Percentiles rank a stretch among this genome's conserved stretches.
phyloP scores from a whole-genome alignment of 2,797 vertebrate species.

The Todus mexicanus region DNA sequence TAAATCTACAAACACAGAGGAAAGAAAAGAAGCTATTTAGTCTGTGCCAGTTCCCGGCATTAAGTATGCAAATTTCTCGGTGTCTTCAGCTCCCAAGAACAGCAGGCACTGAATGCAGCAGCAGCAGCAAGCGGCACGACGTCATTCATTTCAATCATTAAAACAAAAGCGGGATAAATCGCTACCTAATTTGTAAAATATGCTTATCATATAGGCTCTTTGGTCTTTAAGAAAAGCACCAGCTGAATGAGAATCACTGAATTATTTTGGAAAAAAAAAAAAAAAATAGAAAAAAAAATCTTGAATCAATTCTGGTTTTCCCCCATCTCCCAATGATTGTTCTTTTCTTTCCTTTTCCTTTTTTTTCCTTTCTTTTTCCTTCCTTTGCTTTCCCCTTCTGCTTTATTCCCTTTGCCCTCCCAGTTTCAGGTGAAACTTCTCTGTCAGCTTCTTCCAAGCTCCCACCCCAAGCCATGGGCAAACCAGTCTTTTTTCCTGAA shows the following conservation, averaged over 20 bases:
- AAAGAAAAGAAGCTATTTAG: conserved; percentile 79
- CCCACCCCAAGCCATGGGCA: neutral
- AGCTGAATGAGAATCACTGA: conserved; percentile 84
- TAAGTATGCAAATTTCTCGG: conserved; percentile 85
- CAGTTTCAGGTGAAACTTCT: neutral
- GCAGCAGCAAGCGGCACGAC: conserved; percentile 75
- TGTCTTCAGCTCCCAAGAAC: conserved; percentile 86
- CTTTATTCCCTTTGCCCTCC: neutral
- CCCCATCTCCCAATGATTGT: conserved; percentile 38
- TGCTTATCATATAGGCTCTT: conserved; percentile 79
- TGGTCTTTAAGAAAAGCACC: conserved; percentile 79
- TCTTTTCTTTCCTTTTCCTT: conserved; percentile 6
- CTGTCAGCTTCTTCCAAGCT: neutral
- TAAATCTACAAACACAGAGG: conserved; percentile 80
- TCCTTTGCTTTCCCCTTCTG: neutral
- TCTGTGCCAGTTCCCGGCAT: conserved; percentile 81
- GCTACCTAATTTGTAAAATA: conserved; percentile 88
- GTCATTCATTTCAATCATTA: conserved; percentile 91
- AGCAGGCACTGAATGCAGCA: conserved; percentile 73
- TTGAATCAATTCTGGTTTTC: conserved; percentile 36
- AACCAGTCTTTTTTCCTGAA: neutral
- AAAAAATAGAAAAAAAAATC: neutral
- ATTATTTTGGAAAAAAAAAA: conserved; percentile 71
- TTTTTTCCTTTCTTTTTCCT: too few species aligned
- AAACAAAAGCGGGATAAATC: conserved; percentile 87